These are phyloP conservation scores for Sparidentex hasta DNA, from an alignment of 2,797 vertebrate genomes.

Conservation along the genomic window DNA sequence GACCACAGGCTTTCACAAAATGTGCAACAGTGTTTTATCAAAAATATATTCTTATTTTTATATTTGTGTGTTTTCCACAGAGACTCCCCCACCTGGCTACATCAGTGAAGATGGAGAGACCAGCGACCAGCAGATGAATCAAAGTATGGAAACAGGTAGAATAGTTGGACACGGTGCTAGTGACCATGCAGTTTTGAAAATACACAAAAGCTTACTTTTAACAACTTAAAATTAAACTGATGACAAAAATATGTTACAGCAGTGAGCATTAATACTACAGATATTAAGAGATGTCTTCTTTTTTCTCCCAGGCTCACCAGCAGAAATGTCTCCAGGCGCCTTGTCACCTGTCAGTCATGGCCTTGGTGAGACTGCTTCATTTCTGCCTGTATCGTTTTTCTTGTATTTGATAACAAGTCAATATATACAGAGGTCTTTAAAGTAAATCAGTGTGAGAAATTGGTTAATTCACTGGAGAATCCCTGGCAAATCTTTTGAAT, in stretches of 20 bases:
- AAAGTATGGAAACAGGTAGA: conserved; percentile 98
- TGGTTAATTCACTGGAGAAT: neutral
- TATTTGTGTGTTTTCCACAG: conserved; percentile 73
- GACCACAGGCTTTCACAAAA: neutral
- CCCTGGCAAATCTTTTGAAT: neutral
- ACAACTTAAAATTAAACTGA: neutral
- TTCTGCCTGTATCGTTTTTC: neutral
- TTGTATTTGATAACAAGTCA: neutral
- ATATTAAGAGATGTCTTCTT: neutral
- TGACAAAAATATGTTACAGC: neutral
- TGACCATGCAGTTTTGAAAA: neutral
- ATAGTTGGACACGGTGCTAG: neutral
- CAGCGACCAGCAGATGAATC: conserved; percentile 97
- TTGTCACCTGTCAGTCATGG: conserved; percentile 96
- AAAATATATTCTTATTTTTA: neutral
- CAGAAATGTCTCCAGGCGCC: conserved; percentile 95
- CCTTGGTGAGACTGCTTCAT: conserved; percentile 87
- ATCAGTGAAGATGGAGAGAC: conserved; percentile 99
- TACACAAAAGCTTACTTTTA: neutral
- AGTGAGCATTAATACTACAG: neutral
- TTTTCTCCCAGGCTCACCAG: conserved; percentile 91
- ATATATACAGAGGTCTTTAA: neutral
- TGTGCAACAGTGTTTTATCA: neutral
- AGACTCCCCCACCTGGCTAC: conserved; percentile 97
- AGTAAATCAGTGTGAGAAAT: neutral